A percentile compares a stretch with the other conserved stretches of the same genome.
phyloP scores from a whole-genome alignment of 2,113 vertebrate species.

The Mungos mungo region DNA sequence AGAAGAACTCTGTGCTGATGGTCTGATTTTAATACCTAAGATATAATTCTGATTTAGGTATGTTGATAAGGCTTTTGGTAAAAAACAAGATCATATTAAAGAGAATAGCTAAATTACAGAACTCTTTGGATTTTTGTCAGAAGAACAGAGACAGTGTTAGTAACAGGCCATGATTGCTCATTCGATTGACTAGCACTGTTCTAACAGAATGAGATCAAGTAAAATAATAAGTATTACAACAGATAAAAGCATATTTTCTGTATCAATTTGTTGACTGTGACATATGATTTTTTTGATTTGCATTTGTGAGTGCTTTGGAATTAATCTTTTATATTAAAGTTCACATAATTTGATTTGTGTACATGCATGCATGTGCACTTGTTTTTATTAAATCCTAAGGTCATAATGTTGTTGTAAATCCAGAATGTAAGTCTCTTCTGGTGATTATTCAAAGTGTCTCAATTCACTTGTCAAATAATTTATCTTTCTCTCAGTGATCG shows the following conservation, averaged over 20 bases:
- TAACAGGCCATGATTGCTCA: not conserved
- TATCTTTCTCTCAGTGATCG: not conserved
- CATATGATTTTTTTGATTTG: not conserved
- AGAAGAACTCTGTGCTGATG: slow-evolving; percentile 32
- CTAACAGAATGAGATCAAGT: not conserved
- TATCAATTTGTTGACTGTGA: not conserved
- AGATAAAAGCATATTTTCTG: not conserved
- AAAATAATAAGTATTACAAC: not conserved
- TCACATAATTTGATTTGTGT: not conserved
- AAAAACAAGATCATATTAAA: not conserved
- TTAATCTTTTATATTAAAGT: not conserved
- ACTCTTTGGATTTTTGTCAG: not conserved
- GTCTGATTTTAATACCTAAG: slow-evolving; percentile 32
- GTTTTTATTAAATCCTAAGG: not conserved
- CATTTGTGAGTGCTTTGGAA: not conserved
- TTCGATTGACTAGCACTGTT: not conserved
- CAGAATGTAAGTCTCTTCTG: not conserved
- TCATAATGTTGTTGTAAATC: not conserved
- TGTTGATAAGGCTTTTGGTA: slow-evolving; percentile 20
- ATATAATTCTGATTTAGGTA: slow-evolving; percentile 51
- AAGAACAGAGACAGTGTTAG: not conserved
- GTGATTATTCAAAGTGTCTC: not conserved
- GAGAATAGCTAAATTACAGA: not conserved
- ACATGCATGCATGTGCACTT: not conserved
- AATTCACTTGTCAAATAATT: not conserved